phyloP scores from a whole-genome alignment of 2,888 invertebrate species.

The Agonopterix subpropinquella region DNA sequence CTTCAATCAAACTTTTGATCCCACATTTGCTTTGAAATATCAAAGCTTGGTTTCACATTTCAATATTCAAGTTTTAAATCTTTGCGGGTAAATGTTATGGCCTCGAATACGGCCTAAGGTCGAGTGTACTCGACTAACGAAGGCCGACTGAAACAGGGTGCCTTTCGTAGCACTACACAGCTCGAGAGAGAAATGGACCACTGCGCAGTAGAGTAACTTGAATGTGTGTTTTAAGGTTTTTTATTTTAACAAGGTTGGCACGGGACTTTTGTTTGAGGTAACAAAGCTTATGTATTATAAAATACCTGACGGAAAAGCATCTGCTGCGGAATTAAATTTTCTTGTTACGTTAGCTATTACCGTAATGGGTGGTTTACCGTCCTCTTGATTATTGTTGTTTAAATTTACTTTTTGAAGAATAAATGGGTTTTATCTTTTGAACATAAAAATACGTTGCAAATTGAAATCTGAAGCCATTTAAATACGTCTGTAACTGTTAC shows the following conservation, averaged over 20 bases:
- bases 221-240: constrained; percentile 40
- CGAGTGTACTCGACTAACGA: constrained; percentile 53
- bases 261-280: constrained; percentile 22
- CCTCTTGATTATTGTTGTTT: neutral
- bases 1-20: neutral
- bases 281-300: constrained; percentile 7
- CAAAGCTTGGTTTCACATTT: constrained; percentile 3
- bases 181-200: constrained; percentile 38
- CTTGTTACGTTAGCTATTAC: constrained; percentile 5
- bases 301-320: constrained; percentile 5
- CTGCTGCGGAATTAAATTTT: constrained; percentile 5
- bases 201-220: constrained; percentile 55
- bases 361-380: constrained; percentile 5
- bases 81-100: neutral
- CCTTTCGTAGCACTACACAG: constrained; percentile 5
- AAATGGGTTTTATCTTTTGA: no score
- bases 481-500: no score
- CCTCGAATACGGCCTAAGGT: constrained; percentile 27
- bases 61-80: neutral
- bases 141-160: constrained; percentile 45
- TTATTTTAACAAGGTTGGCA: constrained; percentile 35
- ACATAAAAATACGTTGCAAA: no score
- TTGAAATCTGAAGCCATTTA: no score
- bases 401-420: no score
- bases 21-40: neutral